A percentile compares a stretch with the other conserved stretches of the same genome.
Evolutionary conservation across 2,113 vertebrate genomes (phyloP).

Genomic region (Ailuropoda melanoleuca): DNA sequence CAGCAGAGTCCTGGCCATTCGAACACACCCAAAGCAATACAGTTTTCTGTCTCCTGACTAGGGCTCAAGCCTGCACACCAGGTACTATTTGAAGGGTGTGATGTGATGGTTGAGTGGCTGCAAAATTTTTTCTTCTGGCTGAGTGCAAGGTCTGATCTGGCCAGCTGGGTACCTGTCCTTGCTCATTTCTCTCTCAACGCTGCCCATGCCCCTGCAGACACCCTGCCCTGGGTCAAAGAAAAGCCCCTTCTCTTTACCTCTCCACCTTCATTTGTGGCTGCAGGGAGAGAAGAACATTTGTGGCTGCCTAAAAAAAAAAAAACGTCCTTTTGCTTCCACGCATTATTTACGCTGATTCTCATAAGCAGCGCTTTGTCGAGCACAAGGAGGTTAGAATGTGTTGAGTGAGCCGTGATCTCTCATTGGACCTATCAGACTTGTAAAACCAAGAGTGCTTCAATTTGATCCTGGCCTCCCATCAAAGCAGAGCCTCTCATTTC

Average conservation of each 20-base stretch:
- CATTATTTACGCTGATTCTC: slow-evolving; percentile 48
- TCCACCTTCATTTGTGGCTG: not conserved
- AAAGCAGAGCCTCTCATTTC: slow-evolving; percentile 30
- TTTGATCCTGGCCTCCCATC: slow-evolving; percentile 40
- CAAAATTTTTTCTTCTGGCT: not conserved
- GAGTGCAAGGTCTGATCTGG: not conserved
- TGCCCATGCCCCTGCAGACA: not conserved
- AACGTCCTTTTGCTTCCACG: not conserved
- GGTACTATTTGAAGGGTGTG: too few relatives aligned
- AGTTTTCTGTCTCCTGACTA: not conserved
- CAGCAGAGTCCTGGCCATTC: too few relatives aligned
- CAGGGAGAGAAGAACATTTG: not conserved
- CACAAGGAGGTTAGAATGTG: slow-evolving; percentile 35
- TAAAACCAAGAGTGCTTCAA: slow-evolving; percentile 57
- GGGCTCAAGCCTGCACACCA: too few relatives aligned
- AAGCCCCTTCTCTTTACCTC: not conserved
- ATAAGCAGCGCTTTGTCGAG: slow-evolving; percentile 34
- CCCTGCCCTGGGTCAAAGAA: not conserved
- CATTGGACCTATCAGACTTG: slow-evolving; percentile 54
- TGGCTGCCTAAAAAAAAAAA: not conserved
- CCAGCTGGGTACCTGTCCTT: not conserved
- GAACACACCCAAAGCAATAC: not conserved
- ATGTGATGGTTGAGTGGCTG: too few relatives aligned
- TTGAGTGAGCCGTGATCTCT: slow-evolving; percentile 53
- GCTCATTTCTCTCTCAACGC: not conserved